Conservation (phyloP, 2,797 vertebrate species). For the Poecilia picta region DNA sequence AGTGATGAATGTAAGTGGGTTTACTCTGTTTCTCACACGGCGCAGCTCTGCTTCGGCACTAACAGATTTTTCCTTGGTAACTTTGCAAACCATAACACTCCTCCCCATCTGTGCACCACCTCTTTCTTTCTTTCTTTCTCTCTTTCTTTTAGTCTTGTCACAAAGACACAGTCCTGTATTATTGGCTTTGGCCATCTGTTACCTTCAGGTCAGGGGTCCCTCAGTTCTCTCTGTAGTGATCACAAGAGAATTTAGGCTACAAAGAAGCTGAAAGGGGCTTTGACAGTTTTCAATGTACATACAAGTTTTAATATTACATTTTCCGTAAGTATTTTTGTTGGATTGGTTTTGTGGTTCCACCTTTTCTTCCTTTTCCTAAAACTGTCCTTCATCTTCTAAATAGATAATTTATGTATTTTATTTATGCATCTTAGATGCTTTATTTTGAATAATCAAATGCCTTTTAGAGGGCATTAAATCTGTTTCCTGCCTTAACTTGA, state of each 20-base stretch:
- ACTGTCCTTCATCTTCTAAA: background rate
- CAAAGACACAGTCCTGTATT: constrained; percentile 40
- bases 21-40: constrained; percentile 46
- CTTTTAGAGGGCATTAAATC: background rate
- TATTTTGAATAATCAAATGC: background rate
- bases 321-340: background rate
- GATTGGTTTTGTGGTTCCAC: background rate
- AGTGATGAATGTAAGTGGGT: constrained; percentile 44
- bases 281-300: background rate
- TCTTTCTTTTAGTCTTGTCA: constrained; percentile 31
- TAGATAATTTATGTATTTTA: background rate
- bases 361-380: background rate
- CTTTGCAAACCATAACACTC: constrained; percentile 43
- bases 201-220: constrained; percentile 60
- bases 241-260: background rate
- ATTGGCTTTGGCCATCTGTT: constrained; percentile 60
- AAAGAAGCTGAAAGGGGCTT: background rate
- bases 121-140: constrained; percentile 18
- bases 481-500: background rate
- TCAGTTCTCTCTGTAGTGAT: constrained; percentile 18
- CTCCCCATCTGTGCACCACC: constrained; percentile 28
- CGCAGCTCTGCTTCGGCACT: constrained; percentile 41
- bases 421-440: background rate
- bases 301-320: background rate
- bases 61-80: constrained; percentile 28